phyloP scores from a whole-genome alignment of 2,113 vertebrate species.

The Seriola dumerili region DNA sequence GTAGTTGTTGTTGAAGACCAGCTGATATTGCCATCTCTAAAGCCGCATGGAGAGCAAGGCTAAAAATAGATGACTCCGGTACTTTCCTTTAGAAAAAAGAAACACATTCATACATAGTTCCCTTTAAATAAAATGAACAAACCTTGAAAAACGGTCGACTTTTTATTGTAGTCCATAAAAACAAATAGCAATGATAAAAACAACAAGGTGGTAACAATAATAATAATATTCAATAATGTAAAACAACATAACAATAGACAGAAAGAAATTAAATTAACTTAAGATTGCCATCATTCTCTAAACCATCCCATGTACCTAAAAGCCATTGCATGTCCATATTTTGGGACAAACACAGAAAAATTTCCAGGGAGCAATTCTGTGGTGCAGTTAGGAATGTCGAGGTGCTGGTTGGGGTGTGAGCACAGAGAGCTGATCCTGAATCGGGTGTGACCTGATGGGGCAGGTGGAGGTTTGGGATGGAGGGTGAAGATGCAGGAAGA shows the following conservation, averaged over 20 bases:
- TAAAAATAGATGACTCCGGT: not conserved
- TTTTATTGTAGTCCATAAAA: slow-evolving; percentile 83
- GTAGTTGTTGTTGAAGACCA: not conserved
- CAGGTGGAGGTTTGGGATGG: slow-evolving; percentile 30
- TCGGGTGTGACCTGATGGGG: slow-evolving; percentile 49
- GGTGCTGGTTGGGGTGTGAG: slow-evolving; percentile 56
- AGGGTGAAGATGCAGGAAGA: slow-evolving; percentile 29
- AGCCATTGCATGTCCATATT: slow-evolving; percentile 58
- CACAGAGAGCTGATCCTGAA: slow-evolving; percentile 59
- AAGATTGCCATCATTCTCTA: slow-evolving; percentile 71
- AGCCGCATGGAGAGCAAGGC: not conserved
- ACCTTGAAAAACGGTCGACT: slow-evolving; percentile 55
- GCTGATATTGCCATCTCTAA: not conserved
- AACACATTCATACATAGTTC: not conserved
- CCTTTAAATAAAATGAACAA: not conserved
- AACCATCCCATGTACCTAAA: slow-evolving; percentile 66
- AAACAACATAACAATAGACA: slow-evolving; percentile 77
- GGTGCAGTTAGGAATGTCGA: slow-evolving; percentile 78
- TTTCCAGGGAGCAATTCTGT: slow-evolving; percentile 53
- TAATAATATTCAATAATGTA: slow-evolving; percentile 70
- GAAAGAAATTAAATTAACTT: slow-evolving; percentile 80
- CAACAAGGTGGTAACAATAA: slow-evolving; percentile 73
- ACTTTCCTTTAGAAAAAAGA: not conserved
- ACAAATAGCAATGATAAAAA: slow-evolving; percentile 80
- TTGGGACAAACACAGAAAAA: slow-evolving; percentile 30